Base-by-base conservation (phyloP, 2,888 invertebrate genomes). In the Drosophila melanocephala region DNA sequence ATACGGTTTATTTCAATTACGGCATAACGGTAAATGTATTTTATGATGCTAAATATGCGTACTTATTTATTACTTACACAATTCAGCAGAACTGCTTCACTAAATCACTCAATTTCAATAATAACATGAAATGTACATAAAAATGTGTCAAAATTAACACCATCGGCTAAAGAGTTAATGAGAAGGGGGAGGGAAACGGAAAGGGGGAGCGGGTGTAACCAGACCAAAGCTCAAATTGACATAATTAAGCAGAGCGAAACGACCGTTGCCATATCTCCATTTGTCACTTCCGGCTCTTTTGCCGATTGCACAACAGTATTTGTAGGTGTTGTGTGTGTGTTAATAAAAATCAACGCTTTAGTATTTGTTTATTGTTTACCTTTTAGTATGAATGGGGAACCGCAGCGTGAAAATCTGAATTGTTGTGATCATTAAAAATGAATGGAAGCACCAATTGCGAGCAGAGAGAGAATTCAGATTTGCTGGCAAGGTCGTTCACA, bases 271-370 rank as follows among this genome's bases (percentile, higher is more conserved):
- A 39, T 66, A 67, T 73, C 72, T 73, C 56, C 53, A 70, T 63
- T 75, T 68, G 42, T 32, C 63, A 84, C 78, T 82, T 86, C 87
- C 87, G 87, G 85, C 78, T 78, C 59, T 80, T 72, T 74, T 63
- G 60, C 53, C 62, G 79, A 77, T 84, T 84, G 58, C 86, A 76
- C 71, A 84, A 86, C 59, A 66, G 44, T 26, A 26, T 26, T 16
- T 47, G 47, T 26, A 47, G 47, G 47, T 47, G 47, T 16, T 26
- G 16, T 26, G 26, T 26, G 44, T 26, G 47, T 42, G 42, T 47
- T 47, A 47, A 47, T 47, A 47, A 72, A 76, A 82, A 77, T 53
- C 66, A 70, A 72, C 71, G 69, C 59, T 79, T 81, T 64, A 64
- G 69, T 75, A 47, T 77, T 87, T 75, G 65, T 71, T 75, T 68